phyloP scores from a whole-genome alignment of 2,888 invertebrate genomes.

The Sinohyriopsis cumingii region DNA sequence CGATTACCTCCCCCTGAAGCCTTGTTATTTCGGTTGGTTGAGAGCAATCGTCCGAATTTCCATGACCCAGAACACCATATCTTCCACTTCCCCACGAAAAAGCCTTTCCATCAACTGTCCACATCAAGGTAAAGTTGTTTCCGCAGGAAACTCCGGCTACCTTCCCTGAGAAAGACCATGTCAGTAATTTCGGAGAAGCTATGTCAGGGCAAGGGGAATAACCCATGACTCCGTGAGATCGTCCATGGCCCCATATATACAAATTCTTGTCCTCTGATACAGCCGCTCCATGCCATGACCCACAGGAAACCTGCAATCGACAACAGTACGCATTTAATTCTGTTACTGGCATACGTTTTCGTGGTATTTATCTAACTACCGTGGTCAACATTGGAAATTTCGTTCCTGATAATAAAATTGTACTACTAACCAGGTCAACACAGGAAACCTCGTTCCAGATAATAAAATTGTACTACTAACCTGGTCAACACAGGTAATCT shows the following conservation, averaged over 20 bases:
- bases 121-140: slow-evolving; percentile 51
- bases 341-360: neutral
- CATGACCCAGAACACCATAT: slow-evolving; percentile 53
- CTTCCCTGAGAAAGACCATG: slow-evolving; percentile 18
- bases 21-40: slow-evolving; percentile 29
- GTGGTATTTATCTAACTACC: no score
- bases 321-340: neutral
- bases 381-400: no score
- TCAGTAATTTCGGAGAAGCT: slow-evolving; percentile 19
- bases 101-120: slow-evolving; percentile 44
- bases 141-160: slow-evolving; percentile 51
- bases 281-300: slow-evolving; percentile 59
- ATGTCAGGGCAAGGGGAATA: slow-evolving; percentile 3
- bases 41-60: slow-evolving; percentile 25
- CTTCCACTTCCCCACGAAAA: slow-evolving; percentile 55
- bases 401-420: no score
- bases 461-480: no score
- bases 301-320: slow-evolving; percentile 50
- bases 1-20: slow-evolving; percentile 17
- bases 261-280: slow-evolving; percentile 36
- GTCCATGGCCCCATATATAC: slow-evolving; percentile 55
- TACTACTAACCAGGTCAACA: no score
- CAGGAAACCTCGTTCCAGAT: no score
- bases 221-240: slow-evolving; percentile 44
- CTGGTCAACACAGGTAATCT: no score